Evolutionary conservation across 2,113 vertebrate species (phyloP), one percentile per base, ranked within the genome.

Genomic region (Platichthys flesus): DNA sequence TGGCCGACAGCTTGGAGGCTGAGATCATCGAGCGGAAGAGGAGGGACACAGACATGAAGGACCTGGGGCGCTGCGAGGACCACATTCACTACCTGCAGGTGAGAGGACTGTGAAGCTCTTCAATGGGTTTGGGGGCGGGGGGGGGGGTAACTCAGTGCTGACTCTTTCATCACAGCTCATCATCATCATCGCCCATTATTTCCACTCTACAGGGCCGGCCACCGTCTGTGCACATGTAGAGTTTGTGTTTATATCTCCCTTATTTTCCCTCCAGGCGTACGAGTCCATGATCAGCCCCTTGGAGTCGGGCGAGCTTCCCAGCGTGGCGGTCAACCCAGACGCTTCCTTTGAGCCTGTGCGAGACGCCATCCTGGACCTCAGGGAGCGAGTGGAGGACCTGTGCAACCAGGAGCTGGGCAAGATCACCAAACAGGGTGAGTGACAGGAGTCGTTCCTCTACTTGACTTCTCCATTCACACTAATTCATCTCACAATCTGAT

Each of bases 21-120:
- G 93, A 94, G 82, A 85, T 95, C 70, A 76, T 56, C 62, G 91
- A 90, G 82, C 84, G 93, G 65, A 91, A 69, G 86, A 93, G 18
- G 66, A 93, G 92, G 55, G 93, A 92, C 23, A 24, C 12, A 0
- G 89, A 93, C 72, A 90, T 94, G 82, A 94, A 89, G 74, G 90
- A 94, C 23, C 67, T 95, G 74, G 79, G 45, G 7, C 42, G 49
- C 15, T 93, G 92, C 3, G 90, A 93, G 24, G 94, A 95, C 81
- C 84, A 94, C 78, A 94, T 95, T 73, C 67, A 92, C 74, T 95
- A 93, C 21, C 84, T 95, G 47, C 85, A 93, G 92, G 94, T 95
- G 23, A 57, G 57, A n/a, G 9, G 3, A 64, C 60, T 23, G 35
- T 24, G 54, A 5, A 23, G 5, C 37, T 40, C 37, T 40, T 6